A percentile compares a stretch with the other conserved stretches of the same genome.
These are phyloP conservation scores for Coranthus polyacanthus DNA, from an alignment of 2,797 vertebrate genomes.

Conservation along the genomic window DNA sequence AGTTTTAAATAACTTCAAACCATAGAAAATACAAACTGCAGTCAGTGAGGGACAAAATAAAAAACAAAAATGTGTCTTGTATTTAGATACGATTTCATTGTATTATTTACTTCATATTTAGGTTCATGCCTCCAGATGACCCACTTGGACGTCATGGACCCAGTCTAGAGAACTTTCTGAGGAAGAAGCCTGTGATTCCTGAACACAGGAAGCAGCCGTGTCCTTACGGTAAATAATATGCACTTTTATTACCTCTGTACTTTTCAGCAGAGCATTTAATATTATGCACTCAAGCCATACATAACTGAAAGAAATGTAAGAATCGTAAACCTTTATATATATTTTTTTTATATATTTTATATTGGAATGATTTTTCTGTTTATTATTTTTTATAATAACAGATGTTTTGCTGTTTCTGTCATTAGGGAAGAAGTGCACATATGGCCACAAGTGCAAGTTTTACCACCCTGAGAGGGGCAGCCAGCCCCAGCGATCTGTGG, in stretches of 20 bases:
- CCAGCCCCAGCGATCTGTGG: conserved; percentile 94
- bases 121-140: conserved; percentile 99
- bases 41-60: no score
- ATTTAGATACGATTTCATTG: no score
- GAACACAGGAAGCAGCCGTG: conserved; percentile 97
- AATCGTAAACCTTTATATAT: no score
- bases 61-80: no score
- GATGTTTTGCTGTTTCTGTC: background rate
- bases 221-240: conserved; percentile 91
- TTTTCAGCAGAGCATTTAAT: background rate
- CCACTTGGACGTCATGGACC: conserved; percentile 97
- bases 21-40: no score
- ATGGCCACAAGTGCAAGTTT: conserved; percentile 99
- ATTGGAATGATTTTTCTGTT: no score
- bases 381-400: no score
- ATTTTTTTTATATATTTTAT: no score
- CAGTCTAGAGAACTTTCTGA: conserved; percentile 97
- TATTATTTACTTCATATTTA: conserved; percentile 58
- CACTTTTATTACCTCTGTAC: background rate
- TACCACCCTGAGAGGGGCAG: conserved; percentile 96
- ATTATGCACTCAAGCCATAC: no score
- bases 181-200: conserved; percentile 93
- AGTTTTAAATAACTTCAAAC: no score
- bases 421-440: conserved; percentile 97
- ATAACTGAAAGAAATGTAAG: background rate